phyloP scores from a whole-genome alignment of 2,888 invertebrate species.

The Yponomeuta evonymella region DNA sequence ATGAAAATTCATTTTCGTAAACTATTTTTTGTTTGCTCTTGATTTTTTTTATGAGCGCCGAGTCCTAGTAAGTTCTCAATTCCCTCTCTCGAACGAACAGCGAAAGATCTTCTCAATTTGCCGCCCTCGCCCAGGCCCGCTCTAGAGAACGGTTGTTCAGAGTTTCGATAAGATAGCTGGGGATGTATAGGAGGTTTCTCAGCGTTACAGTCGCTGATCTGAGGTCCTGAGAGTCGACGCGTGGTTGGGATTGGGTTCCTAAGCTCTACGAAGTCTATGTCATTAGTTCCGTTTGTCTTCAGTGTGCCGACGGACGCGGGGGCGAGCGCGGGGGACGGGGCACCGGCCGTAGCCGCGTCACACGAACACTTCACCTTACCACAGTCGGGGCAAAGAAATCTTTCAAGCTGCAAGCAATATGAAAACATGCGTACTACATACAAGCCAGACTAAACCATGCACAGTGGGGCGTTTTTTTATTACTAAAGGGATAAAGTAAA shows the following conservation, averaged over 20 bases:
- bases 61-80: slow-evolving; percentile 62
- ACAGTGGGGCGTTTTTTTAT: neutral
- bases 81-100: slow-evolving; percentile 64
- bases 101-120: slow-evolving; percentile 62
- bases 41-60: slow-evolving; percentile 39
- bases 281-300: neutral
- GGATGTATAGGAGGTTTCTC: slow-evolving; percentile 30
- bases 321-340: slow-evolving; percentile 20
- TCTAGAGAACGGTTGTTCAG: slow-evolving; percentile 54
- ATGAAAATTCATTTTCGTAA: slow-evolving; percentile 31
- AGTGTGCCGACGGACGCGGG: slow-evolving; percentile 31
- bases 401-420: slow-evolving; percentile 82
- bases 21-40: slow-evolving; percentile 47
- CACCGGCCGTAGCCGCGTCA: slow-evolving; percentile 38
- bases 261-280: slow-evolving; percentile 3
- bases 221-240: slow-evolving; percentile 6
- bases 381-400: slow-evolving; percentile 83
- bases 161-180: slow-evolving; percentile 30
- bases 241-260: slow-evolving; percentile 19
- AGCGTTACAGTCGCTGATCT: neutral
- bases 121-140: slow-evolving; percentile 49
- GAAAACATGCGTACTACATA: slow-evolving; percentile 74
- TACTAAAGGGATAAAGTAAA: neutral
- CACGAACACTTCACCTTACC: slow-evolving; percentile 81
- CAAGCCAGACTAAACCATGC: slow-evolving; percentile 31